Percentiles rank a stretch among this genome's conserved stretches.
Evolutionary conservation across 2,888 invertebrate species (phyloP).

Genomic region (Pyrrhosoma nymphula): DNA sequence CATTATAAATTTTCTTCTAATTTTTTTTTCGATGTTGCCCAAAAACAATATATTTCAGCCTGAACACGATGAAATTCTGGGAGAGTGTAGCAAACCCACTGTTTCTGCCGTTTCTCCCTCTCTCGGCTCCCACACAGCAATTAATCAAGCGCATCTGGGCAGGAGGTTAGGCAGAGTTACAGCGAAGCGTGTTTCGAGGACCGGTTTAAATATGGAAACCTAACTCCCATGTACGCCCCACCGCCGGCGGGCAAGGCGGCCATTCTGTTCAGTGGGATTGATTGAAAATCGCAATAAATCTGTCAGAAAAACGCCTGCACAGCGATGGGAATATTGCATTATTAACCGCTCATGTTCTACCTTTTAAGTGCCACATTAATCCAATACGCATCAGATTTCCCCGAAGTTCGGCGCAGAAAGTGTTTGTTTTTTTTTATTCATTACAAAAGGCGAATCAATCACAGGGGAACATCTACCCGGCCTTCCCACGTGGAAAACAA

Average conservation of each 20-base stretch:
- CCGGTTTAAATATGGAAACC: neutral
- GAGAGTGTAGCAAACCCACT: too few relatives aligned
- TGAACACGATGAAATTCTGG: too few relatives aligned
- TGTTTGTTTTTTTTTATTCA: neutral
- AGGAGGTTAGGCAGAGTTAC: neutral
- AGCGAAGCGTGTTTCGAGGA: neutral
- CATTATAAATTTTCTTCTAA: too few relatives aligned
- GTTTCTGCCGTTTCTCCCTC: neutral
- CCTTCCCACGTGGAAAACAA: too few relatives aligned
- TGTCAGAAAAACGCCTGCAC: neutral
- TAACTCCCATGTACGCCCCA: neutral
- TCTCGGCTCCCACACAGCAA: neutral
- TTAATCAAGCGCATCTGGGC: neutral
- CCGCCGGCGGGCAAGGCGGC: neutral
- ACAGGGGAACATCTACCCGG: too few relatives aligned
- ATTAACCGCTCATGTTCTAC: neutral
- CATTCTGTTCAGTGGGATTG: neutral
- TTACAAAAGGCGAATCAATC: neutral
- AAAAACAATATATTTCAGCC: too few relatives aligned
- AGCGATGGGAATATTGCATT: neutral
- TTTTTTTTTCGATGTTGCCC: too few relatives aligned
- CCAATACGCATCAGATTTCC: neutral
- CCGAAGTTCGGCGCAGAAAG: neutral
- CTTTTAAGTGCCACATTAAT: neutral
- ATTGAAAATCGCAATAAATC: slow-evolving; percentile 20